Evolutionary conservation across 2,797 vertebrate genomes (phyloP), one percentile per base, ranked within the genome.

Genomic region (Naso thynnoides): DNA sequence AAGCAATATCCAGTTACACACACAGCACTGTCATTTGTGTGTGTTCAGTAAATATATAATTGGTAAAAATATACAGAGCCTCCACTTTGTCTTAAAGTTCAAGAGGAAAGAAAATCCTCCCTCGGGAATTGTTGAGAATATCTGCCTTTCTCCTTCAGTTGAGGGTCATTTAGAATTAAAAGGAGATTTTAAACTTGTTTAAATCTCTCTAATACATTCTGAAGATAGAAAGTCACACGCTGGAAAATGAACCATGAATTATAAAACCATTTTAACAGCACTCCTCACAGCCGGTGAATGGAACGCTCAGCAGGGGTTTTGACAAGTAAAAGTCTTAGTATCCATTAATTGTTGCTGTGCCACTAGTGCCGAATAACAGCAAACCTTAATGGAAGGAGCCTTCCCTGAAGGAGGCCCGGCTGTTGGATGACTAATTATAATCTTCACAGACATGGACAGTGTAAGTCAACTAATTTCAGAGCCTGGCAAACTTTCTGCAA

Each of bases 331-430:
- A 87, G 78, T 82, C 71, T 70, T 77, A 56, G 75, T 76, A 83
- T 89, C 76, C 81, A 82, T 87, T 93, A 90, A 94, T 88, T 93
- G 85, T 82, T 19, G 26, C 71, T 18, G 24, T 52, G 61, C 70
- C 70, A 70, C 56, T 52, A 33, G 56, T 69, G 66, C 70, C 41
- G 81, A 84, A 82, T 78, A 78, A 86, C 73, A 44, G 64, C 44
- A 58, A 69, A 77, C 55, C 67, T 82, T 85, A 86, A 86, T 85
- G 57, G 80, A 88, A 67, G 38, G 56, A 86, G 73, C 39, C 24
- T 69, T 78, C 73, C 65, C 81, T 44, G 27, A 57, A 84, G 76
- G 61, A 83, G 44, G 52, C 60, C 42, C 21, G 10, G 24, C 29
- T 77, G 68, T 68, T 80, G 64, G 70, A 68, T 67, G 76, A 77